Conservation (phyloP, 1,140 invertebrate species). For the Drosophila elegans region DNA sequence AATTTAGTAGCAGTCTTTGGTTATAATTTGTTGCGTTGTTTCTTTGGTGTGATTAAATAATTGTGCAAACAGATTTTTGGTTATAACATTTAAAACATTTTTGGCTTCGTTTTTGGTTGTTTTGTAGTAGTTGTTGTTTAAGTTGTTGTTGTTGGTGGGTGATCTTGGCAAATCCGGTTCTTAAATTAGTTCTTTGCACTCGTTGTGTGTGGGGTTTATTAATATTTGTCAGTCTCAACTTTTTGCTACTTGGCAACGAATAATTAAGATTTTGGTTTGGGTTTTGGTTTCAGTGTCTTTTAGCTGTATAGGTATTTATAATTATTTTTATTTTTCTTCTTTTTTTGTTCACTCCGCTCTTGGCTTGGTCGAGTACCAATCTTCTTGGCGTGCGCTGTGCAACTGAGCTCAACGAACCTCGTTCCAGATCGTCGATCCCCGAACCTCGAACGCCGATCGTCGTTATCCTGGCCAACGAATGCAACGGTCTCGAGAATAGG, state of each 20-base stretch:
- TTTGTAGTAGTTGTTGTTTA: background rate
- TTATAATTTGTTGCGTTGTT: slow-evolving; percentile 27
- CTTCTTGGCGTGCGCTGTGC: slow-evolving; percentile 71
- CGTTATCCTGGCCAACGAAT: slow-evolving; percentile 66
- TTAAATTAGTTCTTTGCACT: slow-evolving; percentile 77
- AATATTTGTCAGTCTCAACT: slow-evolving; percentile 26
- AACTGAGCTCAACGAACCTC: slow-evolving; percentile 66
- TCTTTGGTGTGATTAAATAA: slow-evolving; percentile 59
- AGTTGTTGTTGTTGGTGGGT: slow-evolving; percentile 23
- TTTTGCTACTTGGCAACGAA: slow-evolving; percentile 34
- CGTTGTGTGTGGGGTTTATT: slow-evolving; percentile 22
- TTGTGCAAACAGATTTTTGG: slow-evolving; percentile 33
- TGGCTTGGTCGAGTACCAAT: slow-evolving; percentile 46
- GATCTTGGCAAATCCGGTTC: slow-evolving; percentile 67
- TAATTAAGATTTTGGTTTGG: slow-evolving; percentile 27
- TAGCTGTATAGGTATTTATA: slow-evolving; percentile 6
- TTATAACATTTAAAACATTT: slow-evolving; percentile 58
- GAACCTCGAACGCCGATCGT: slow-evolving; percentile 33
- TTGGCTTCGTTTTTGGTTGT: slow-evolving; percentile 30
- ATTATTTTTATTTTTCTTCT: background rate
- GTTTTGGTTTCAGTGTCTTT: slow-evolving; percentile 17
- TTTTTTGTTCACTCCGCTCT: slow-evolving; percentile 25
- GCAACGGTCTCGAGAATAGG: slow-evolving; percentile 53
- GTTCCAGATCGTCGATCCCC: slow-evolving; percentile 78
- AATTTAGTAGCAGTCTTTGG: slow-evolving; percentile 59